Evolutionary conservation across 1,140 invertebrate species (phyloP), one percentile per base, ranked within the genome.

Genomic region (Caenorhabditis inopinata): DNA sequence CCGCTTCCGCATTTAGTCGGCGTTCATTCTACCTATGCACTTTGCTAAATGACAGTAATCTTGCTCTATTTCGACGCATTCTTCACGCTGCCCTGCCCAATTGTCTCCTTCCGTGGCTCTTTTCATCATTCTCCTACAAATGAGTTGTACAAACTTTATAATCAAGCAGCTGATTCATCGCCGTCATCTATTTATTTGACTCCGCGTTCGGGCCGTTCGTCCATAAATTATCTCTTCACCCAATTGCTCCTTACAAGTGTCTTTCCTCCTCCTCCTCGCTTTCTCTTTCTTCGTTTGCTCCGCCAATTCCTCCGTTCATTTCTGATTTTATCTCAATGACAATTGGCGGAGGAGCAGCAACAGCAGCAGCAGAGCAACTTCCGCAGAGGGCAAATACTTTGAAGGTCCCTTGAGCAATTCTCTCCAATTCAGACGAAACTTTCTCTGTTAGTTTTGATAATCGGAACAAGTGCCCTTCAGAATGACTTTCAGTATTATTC

Each of bases 251-350:
- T n/a, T 68, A 68, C 58, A 68, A 68, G 58, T 68, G 58, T 51
- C 5, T 58, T 21, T 32, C 58, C 32, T 21, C 38, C 58, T 23
- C 23, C 29, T 29, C 38, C 25, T 68, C 32, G n/a, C n/a, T 38
- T 12, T 25, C 4, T n/a, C 2, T 25, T 38, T n/a, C 32, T 27
- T 68, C 58, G 11, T 38, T 21, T 42, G 12, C 58, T 68, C 38
- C 14, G 38, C 18, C 38, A n/a, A 25, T 58, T 58, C 29, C 38
- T 68, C 58, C n/a, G n/a, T n/a, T n/a, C n/a, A n/a, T n/a, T 29
- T 68, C 58, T 68, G 58, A 68, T 68, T 68, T 68, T 68, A 68
- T 68, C 58, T 68, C 58, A 68, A 68, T 68, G 58, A 68, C 58
- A 68, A 68, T 68, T 68, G 58, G 58, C 32, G 25, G 32, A 68